Evolutionary conservation across 2,113 vertebrate genomes (phyloP).

Genomic region (Corvus moneduloides): DNA sequence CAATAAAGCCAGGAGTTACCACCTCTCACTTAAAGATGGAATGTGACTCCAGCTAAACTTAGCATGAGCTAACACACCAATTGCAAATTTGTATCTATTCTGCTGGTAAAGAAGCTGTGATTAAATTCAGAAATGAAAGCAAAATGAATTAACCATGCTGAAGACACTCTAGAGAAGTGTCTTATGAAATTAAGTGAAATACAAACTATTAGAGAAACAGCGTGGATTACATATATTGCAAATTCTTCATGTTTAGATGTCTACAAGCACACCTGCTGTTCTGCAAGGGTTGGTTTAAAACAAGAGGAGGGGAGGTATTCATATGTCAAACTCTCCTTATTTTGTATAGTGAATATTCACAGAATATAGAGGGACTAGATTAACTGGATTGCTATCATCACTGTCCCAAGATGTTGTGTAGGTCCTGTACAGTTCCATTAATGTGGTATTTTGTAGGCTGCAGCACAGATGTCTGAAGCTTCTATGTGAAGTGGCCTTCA

Average conservation of each 20-base stretch:
- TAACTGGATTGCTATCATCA: background rate
- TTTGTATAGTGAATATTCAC: background rate
- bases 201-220: background rate
- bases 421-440: background rate
- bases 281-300: background rate
- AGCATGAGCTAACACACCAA: background rate
- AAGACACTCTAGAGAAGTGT: background rate
- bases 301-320: background rate
- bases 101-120: background rate
- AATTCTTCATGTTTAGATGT: background rate
- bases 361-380: background rate
- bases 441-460: conserved; percentile 10
- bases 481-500: background rate
- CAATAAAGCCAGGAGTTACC: background rate
- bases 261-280: background rate
- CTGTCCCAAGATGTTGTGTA: background rate
- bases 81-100: background rate
- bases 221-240: background rate
- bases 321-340: background rate
- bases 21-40: background rate
- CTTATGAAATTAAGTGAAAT: background rate
- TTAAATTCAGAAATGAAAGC: background rate
- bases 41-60: background rate
- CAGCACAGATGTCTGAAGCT: background rate
- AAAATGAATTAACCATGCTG: background rate